These are phyloP conservation scores for Dasysyrphus tricinctus DNA, from an alignment of 2,888 invertebrate species.

Conservation along the genomic window DNA sequence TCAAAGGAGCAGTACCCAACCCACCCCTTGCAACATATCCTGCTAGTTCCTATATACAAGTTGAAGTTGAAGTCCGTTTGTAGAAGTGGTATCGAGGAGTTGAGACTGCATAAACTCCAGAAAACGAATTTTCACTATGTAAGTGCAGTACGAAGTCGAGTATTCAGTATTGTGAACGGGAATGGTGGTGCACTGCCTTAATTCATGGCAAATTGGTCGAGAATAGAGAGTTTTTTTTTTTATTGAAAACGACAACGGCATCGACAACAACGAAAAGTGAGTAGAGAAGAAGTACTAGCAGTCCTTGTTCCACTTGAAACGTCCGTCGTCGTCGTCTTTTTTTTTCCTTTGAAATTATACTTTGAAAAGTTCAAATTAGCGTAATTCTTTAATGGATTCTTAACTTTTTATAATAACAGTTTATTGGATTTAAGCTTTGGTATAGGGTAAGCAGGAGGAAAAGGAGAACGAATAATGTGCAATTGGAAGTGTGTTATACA, in stretches of 20 bases:
- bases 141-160: slow-evolving; percentile 9
- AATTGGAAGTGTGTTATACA: slow-evolving; percentile 18
- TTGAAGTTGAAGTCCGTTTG: not conserved
- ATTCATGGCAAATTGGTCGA: slow-evolving; percentile 63
- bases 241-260: slow-evolving; percentile 21
- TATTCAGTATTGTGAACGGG: slow-evolving; percentile 36
- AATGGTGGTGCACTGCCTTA: slow-evolving; percentile 41
- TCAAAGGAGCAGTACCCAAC: slow-evolving; percentile 33
- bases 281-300: not conserved
- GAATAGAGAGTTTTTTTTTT: slow-evolving; percentile 36
- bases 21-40: not conserved
- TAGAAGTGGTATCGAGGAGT: not conserved
- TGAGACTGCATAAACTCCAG: slow-evolving; percentile 12
- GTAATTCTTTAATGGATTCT: slow-evolving; percentile 55
- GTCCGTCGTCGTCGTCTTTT: not conserved
- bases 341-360: slow-evolving; percentile 35
- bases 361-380: slow-evolving; percentile 56
- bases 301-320: slow-evolving; percentile 36
- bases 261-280: slow-evolving; percentile 7
- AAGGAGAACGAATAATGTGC: slow-evolving; percentile 4
- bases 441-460: not conserved
- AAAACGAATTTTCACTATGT: slow-evolving; percentile 38
- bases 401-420: slow-evolving; percentile 46
- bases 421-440: slow-evolving; percentile 30
- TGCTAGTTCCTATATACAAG: not conserved